Evolutionary conservation across 2,797 vertebrate genomes (phyloP), one percentile per base, ranked within the genome.

Genomic region (Cirrhinus molitorella): DNA sequence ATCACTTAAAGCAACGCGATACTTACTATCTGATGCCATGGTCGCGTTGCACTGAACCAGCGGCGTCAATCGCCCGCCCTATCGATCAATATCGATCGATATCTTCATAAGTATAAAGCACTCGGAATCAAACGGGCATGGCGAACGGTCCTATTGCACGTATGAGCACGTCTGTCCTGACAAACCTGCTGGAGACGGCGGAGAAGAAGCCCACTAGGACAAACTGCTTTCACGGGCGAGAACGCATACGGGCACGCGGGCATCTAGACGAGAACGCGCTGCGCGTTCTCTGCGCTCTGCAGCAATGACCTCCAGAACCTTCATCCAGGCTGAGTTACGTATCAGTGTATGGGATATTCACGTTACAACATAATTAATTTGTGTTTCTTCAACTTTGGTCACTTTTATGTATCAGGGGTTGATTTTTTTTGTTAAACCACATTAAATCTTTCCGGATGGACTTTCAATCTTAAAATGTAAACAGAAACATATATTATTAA

Each of bases 1-100:
- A 40, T 72, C 57, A 8, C 63, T 21, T 1, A 12, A 53, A 61
- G 16, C 6, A 45, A 51, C 43, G 75, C 8, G 61, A 75, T 93
- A 96, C 97, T 97, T 92, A 97, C 96, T 95, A 90, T 95, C 94
- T 11, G 95, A 91, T 88, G 92, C 94, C 96, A 96, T 96, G 92
- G 91, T 90, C n/a, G 31, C 45, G 81, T 83, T 31, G 84, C 13
- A 51, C 34, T 81, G 65, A 59, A 61, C 61, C 85, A 37, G 63
- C 40, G 57, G 37, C 47, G 63, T 73, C 72, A 68, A 55, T 81
- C 71, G 61, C 43, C 65, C 76, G 47, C 70, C 59, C 78, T 47
- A 43, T 25, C 7, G 73, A 63, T 65, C 13, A 68, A 47, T 70
- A 13, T 68, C 61, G 13, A 68, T 59, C 37, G 21, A 40, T 57